Conservation (phyloP, 2,797 vertebrate species). For the Prionace glauca region DNA sequence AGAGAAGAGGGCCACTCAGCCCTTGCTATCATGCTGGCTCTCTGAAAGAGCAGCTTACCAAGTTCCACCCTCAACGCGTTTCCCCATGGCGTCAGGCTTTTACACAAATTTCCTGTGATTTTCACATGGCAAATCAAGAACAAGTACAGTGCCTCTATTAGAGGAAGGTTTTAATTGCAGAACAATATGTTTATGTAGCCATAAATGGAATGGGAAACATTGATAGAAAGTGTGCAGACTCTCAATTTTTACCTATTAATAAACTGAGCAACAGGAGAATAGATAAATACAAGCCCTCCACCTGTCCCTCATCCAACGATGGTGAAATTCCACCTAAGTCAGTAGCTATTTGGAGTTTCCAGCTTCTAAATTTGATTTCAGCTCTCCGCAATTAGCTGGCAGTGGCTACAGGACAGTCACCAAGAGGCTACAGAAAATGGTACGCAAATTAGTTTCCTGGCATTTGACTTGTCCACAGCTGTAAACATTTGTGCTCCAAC, state of each 20-base stretch:
- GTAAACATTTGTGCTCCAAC: no score
- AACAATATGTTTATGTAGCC: background rate
- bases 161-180: no score
- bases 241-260: background rate
- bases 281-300: background rate
- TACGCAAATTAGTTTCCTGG: no score
- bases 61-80: no score
- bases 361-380: background rate
- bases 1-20: no score
- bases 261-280: background rate
- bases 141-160: background rate
- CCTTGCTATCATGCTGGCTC: no score
- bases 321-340: background rate
- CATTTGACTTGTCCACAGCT: no score
- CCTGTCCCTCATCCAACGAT: background rate
- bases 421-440: background rate
- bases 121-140: background rate
- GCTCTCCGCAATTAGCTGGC: background rate
- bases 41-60: no score
- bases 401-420: background rate
- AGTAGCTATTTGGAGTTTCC: background rate
- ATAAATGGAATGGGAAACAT: background rate
- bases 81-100: background rate
- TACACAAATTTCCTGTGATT: background rate
- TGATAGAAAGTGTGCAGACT: background rate